Evolutionary conservation across 2,888 invertebrate species (phyloP).

Genomic region (Aethes cnicana): DNA sequence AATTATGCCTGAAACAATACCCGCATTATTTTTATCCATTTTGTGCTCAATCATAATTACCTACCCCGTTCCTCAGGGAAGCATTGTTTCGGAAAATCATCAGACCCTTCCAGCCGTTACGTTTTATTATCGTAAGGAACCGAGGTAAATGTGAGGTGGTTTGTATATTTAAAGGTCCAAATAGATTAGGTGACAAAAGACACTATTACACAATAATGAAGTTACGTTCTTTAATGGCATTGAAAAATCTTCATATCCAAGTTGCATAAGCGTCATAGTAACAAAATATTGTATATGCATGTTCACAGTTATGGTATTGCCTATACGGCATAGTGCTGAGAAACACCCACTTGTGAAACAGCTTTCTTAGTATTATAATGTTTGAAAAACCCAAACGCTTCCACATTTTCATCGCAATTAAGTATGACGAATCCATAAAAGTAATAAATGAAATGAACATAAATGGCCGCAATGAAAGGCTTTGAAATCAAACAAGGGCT

Average conservation of each 20-base stretch:
- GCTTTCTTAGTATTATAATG: too few species aligned
- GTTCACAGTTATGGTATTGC: too few species aligned
- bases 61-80: conserved; percentile 65
- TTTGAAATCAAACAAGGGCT: conserved; percentile 76
- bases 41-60: conserved; percentile 82
- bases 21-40: conserved; percentile 77
- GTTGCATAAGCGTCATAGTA: too few species aligned
- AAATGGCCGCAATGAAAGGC: conserved; percentile 63
- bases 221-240: too few species aligned
- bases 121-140: conserved; percentile 46
- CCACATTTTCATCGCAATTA: neutral
- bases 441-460: conserved; percentile 29
- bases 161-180: too few species aligned
- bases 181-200: too few species aligned
- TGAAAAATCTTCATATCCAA: too few species aligned
- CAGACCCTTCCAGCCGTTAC: conserved; percentile 46
- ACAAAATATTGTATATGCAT: too few species aligned
- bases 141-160: too few species aligned
- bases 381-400: neutral
- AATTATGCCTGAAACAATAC: conserved; percentile 80
- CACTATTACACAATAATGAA: too few species aligned
- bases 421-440: conserved; percentile 12
- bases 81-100: conserved; percentile 69
- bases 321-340: too few species aligned
- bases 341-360: too few species aligned